These are phyloP conservation scores for Rhamnusium bicolor DNA, from an alignment of 2,888 invertebrate genomes.

Conservation along the genomic window DNA sequence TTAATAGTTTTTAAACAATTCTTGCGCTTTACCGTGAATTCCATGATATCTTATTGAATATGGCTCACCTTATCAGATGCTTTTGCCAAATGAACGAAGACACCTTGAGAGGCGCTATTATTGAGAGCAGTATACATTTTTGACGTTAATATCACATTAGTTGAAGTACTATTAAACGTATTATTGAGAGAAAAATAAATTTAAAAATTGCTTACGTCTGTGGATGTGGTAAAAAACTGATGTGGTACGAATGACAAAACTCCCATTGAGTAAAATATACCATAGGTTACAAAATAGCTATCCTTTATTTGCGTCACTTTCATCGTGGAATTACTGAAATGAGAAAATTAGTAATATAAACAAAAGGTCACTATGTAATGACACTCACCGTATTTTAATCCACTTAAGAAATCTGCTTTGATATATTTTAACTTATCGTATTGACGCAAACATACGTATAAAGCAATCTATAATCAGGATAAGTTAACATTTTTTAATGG, in stretches of 20 bases:
- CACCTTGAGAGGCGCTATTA: too few relatives aligned
- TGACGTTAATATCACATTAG: too few relatives aligned
- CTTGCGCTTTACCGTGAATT: too few relatives aligned
- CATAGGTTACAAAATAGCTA: constrained; percentile 53
- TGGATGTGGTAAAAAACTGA: constrained; percentile 53
- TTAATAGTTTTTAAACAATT: too few relatives aligned
- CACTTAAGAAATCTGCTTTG: too few relatives aligned
- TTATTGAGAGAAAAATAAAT: too few relatives aligned
- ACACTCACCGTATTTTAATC: not conserved
- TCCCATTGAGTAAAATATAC: constrained; percentile 56
- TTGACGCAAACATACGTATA: not conserved
- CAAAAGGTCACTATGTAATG: not conserved
- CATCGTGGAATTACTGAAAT: not conserved
- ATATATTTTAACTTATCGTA: not conserved
- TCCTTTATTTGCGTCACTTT: constrained; percentile 46
- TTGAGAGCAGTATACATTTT: too few relatives aligned
- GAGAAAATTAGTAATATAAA: not conserved
- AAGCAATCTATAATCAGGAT: not conserved
- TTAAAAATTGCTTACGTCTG: constrained; percentile 52
- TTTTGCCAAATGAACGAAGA: too few relatives aligned
- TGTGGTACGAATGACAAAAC: constrained; percentile 52
- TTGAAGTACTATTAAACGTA: too few relatives aligned
- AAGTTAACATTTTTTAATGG: not conserved
- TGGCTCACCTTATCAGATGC: too few relatives aligned
- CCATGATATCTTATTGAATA: too few relatives aligned